Evolutionary conservation across 2,797 vertebrate genomes (phyloP).

Genomic region (Myotis daubentonii): DNA sequence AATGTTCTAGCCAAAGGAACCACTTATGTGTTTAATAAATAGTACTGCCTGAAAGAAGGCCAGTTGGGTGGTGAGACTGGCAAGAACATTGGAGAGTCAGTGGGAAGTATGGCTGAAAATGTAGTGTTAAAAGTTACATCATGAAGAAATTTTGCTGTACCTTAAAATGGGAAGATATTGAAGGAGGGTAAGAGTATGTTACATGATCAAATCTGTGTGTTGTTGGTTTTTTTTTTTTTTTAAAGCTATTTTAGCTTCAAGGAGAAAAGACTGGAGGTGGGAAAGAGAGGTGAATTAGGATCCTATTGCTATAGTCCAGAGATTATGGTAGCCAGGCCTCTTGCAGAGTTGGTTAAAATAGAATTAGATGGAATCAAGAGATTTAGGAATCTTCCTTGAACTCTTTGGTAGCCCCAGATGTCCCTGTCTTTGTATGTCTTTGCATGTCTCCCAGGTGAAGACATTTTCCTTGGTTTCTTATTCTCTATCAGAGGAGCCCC

Average conservation of each 20-base stretch:
- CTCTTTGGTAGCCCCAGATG: background rate
- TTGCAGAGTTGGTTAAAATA: background rate
- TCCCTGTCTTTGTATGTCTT: background rate
- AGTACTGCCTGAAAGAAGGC: background rate
- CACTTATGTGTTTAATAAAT: background rate
- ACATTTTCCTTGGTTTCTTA: background rate
- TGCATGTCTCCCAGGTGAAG: background rate
- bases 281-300: background rate
- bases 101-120: background rate
- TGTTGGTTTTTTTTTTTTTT: background rate
- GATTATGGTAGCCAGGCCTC: background rate
- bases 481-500: background rate
- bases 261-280: background rate
- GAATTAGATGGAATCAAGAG: background rate
- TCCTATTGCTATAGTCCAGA: background rate
- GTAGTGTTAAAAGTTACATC: background rate
- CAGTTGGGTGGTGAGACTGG: background rate
- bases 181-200: background rate
- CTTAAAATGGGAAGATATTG: background rate
- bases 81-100: background rate
- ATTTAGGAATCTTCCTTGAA: background rate
- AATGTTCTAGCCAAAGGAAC: background rate
- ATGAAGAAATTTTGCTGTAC: background rate
- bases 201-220: background rate
- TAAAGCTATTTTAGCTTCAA: background rate